Conservation (phyloP, 2,797 vertebrate genomes). For the Steatocranus sp. region DNA sequence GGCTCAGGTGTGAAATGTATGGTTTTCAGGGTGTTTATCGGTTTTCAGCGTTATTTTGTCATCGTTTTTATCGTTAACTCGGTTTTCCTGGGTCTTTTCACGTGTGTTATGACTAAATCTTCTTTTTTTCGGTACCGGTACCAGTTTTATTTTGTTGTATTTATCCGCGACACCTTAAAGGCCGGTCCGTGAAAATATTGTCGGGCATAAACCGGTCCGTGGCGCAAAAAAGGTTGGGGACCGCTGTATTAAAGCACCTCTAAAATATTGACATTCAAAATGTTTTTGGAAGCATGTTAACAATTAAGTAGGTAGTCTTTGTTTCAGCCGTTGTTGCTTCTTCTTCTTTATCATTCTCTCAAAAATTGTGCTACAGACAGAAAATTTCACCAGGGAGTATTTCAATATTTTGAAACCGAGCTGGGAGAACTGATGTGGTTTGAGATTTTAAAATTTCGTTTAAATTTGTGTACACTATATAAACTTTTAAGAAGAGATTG, state of each 20-base stretch:
- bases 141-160: too few species aligned
- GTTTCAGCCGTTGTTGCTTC: not conserved
- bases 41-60: too few species aligned
- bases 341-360: not conserved
- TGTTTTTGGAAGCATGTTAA: not conserved
- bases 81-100: too few species aligned
- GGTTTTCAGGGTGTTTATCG: too few species aligned
- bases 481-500: not conserved
- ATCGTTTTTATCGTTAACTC: too few species aligned
- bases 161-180: too few species aligned
- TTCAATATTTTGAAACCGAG: not conserved
- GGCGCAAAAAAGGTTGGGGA: too few species aligned
- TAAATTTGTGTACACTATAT: not conserved
- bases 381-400: not conserved
- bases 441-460: not conserved
- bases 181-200: too few species aligned
- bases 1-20: too few species aligned
- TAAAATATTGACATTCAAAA: not conserved
- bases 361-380: not conserved
- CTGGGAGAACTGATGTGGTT: not conserved
- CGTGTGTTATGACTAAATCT: too few species aligned
- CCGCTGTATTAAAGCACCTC: not conserved
- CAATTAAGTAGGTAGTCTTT: not conserved
- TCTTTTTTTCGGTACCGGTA: too few species aligned
- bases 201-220: too few species aligned